Evolutionary conservation across 1,140 invertebrate genomes (phyloP).

Genomic region (Aphelenchoides avenae): DNA sequence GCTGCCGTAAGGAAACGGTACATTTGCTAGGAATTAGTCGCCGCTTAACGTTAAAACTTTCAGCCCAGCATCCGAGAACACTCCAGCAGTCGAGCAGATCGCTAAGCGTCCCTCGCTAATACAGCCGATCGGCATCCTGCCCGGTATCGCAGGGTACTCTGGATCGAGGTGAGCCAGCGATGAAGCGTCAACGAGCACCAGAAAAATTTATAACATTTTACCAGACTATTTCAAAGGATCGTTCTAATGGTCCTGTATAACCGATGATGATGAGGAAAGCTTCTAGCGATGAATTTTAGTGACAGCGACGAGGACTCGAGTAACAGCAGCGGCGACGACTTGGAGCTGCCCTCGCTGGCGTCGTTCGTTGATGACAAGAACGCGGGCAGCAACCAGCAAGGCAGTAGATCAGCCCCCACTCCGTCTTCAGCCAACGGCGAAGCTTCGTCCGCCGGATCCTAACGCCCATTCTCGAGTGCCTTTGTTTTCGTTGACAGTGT

Average conservation of each 20-base stretch:
- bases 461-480: too few species aligned
- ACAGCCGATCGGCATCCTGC: conserved; percentile 17
- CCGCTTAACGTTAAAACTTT: conserved; percentile 5
- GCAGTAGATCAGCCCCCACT: too few species aligned
- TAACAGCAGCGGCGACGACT: conserved; percentile 2
- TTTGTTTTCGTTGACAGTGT: too few species aligned
- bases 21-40: conserved; percentile 1
- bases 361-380: too few species aligned
- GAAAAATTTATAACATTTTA: too few species aligned
- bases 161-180: conserved; percentile 17
- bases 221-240: background rate
- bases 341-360: background rate
- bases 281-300: too few species aligned
- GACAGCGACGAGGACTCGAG: conserved; percentile 22
- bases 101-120: conserved; percentile 9
- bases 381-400: too few species aligned
- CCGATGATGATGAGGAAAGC: background rate
- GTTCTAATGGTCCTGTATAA: background rate
- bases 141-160: conserved; percentile 25
- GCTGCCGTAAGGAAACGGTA: conserved; percentile 33
- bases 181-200: too few species aligned
- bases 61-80: conserved; percentile 6
- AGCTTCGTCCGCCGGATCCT: too few species aligned
- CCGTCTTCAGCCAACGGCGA: too few species aligned
- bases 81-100: too few species aligned